phyloP scores from a whole-genome alignment of 2,797 vertebrate species.

The Simalia tracyae region DNA sequence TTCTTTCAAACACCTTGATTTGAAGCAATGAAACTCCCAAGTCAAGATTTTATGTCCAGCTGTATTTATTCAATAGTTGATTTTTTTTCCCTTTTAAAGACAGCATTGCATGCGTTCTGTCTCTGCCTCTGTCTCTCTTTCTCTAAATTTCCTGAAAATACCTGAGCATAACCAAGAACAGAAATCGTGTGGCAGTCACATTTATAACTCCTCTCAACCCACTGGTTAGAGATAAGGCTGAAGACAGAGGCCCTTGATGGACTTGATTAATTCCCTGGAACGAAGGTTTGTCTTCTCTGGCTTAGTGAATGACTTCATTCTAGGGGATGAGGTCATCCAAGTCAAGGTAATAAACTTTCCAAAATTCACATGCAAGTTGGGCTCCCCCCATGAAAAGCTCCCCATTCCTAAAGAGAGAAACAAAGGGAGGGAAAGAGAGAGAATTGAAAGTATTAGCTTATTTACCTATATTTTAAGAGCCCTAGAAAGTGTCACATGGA shows the following conservation, averaged over 20 bases:
- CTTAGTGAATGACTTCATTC: conserved; percentile 91
- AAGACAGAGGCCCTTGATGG: conserved; percentile 78
- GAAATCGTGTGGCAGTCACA: conserved; percentile 83
- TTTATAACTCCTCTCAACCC: conserved; percentile 81
- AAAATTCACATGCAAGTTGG: conserved; percentile 82
- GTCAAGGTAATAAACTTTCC: conserved; percentile 87
- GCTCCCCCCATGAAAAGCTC: conserved; percentile 60
- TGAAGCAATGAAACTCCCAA: conserved; percentile 74
- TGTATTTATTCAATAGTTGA: conserved; percentile 77
- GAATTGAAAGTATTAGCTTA: conserved; percentile 70
- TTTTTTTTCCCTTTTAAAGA: conserved; percentile 55
- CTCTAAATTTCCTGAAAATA: conserved; percentile 64
- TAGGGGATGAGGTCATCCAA: conserved; percentile 87
- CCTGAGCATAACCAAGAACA: conserved; percentile 82
- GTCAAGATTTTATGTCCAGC: conserved; percentile 79
- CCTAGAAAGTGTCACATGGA: background rate
- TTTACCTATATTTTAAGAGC: conserved; percentile 59
- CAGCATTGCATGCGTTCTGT: conserved; percentile 35
- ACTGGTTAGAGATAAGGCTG: conserved; percentile 77
- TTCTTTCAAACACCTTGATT: conserved; percentile 73
- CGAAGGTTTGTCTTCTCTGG: conserved; percentile 87
- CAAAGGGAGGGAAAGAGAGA: conserved; percentile 70
- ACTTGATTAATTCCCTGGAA: conserved; percentile 90
- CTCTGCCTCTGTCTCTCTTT: background rate
- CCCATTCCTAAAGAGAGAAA: conserved; percentile 16